Base-by-base conservation (phyloP, 2,113 vertebrate species). In the Zosterops pallidus region DNA sequence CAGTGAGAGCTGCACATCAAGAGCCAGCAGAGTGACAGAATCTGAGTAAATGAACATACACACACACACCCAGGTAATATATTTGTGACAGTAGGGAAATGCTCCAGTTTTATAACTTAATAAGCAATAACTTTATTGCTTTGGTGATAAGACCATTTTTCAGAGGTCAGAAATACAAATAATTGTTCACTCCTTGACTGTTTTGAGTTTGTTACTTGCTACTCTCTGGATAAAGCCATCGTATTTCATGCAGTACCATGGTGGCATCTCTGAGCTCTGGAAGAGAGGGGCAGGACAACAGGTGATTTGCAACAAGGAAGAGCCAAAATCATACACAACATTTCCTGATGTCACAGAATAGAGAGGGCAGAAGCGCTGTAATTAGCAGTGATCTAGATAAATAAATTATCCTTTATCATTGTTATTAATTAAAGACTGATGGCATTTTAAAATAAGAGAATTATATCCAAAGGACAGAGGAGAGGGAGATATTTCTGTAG, bases 41-140 rank as follows among this genome's bases (percentile, higher is more conserved):
- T 14, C 44, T 11, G 4, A 37, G 37, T 15, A 3, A 35, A 41
- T 35, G 5, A n/a, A 31, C 16, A 11, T 5, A 47, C 6, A 4
- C 9, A 23, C 9, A 23, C 1, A 35, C 8, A 39, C 11, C 26
- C 6, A 29, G 2, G 37, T 28, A 29, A 29, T 2, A 0, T 14
- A 24, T 41, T 37, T 50, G 47, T 21, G 35, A 31, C 25, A 56
- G 35, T 0, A 60, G 33, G 18, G 65, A 82, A 59, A 63, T 13
- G 8, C 14, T 68, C 35, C 8, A 1, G 7, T 39, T 85, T 64
- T 31, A 3, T 31, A 68, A 26, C 35, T 59, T 42, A 42, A 60
- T 42, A 42, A 60, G 7, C 11, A 37, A 26, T 33, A 33, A 33
- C 60, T 68, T 37, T 24, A 39, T 50, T 2, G 0, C 20, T 81